A percentile compares a stretch with the other conserved stretches of the same genome.
phyloP scores from a whole-genome alignment of 2,113 vertebrate genomes.

The Typhlomys cinereus region DNA sequence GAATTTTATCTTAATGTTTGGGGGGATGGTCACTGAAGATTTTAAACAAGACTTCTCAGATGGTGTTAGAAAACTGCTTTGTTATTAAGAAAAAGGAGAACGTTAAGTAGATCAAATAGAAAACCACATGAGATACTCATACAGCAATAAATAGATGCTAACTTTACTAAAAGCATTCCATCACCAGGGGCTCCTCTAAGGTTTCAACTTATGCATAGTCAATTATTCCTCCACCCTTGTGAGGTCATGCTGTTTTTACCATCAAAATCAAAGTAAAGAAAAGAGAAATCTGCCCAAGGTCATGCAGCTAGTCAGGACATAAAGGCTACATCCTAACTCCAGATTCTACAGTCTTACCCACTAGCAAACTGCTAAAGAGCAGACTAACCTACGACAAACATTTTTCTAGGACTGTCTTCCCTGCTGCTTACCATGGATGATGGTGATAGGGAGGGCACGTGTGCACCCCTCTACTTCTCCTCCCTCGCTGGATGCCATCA shows the following conservation, averaged over 20 bases:
- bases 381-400: not conserved
- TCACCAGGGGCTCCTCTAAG: not conserved
- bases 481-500: slow-evolving; percentile 77
- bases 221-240: not conserved
- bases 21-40: not conserved
- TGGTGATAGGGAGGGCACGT: slow-evolving; percentile 78
- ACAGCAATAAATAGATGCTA: not conserved
- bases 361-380: not conserved
- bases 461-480: not conserved
- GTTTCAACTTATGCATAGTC: not conserved
- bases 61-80: not conserved
- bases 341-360: not conserved
- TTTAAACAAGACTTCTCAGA: slow-evolving; percentile 8
- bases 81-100: not conserved
- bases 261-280: not conserved
- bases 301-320: not conserved
- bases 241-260: not conserved
- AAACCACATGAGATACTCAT: not conserved
- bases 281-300: not conserved
- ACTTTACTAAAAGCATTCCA: not conserved
- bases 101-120: not conserved
- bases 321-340: not conserved
- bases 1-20: not conserved
- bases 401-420: not conserved
- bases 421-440: slow-evolving; percentile 83